These are phyloP conservation scores for Phataginus tetradactyla DNA, from an alignment of 2,797 vertebrate genomes.

Conservation along the genomic window DNA sequence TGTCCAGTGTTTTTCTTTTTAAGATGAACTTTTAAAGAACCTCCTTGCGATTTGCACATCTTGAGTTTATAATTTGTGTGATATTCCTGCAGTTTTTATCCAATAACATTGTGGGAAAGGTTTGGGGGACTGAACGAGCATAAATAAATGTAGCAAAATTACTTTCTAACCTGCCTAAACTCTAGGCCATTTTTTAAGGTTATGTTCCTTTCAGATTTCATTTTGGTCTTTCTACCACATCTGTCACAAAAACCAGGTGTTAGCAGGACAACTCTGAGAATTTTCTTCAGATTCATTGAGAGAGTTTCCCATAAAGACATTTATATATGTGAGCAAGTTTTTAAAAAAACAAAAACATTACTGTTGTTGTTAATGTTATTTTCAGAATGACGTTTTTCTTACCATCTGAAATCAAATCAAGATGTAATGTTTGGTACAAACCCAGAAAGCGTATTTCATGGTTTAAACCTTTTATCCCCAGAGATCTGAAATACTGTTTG, in stretches of 20 bases:
- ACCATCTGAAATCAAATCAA: slow-evolving; percentile 82
- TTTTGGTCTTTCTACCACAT: slow-evolving; percentile 86
- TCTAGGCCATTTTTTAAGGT: slow-evolving; percentile 87
- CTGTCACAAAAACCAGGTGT: slow-evolving; percentile 87
- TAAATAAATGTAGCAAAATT: slow-evolving; percentile 94
- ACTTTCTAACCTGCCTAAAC: slow-evolving; percentile 92
- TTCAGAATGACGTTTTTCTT: slow-evolving; percentile 84
- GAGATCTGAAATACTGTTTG: slow-evolving; percentile 75
- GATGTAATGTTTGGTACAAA: slow-evolving; percentile 87
- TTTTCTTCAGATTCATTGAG: slow-evolving; percentile 87
- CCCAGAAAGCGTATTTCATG: slow-evolving; percentile 74
- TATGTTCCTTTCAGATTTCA: slow-evolving; percentile 86
- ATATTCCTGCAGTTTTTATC: slow-evolving; percentile 91
- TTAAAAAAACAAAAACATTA: slow-evolving; percentile 76
- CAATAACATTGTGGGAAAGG: slow-evolving; percentile 89
- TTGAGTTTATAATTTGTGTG: slow-evolving; percentile 92
- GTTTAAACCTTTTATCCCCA: slow-evolving; percentile 81
- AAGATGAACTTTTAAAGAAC: slow-evolving; percentile 96
- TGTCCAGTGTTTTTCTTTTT: slow-evolving; percentile 94
- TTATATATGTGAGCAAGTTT: slow-evolving; percentile 85
- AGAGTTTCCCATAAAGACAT: slow-evolving; percentile 85
- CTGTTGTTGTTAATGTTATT: slow-evolving; percentile 84
- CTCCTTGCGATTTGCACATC: slow-evolving; percentile 99
- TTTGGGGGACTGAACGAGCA: slow-evolving; percentile 87
- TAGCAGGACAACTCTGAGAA: slow-evolving; percentile 87